phyloP scores from a whole-genome alignment of 2,797 vertebrate genomes.

The Poliocrania exsul region DNA sequence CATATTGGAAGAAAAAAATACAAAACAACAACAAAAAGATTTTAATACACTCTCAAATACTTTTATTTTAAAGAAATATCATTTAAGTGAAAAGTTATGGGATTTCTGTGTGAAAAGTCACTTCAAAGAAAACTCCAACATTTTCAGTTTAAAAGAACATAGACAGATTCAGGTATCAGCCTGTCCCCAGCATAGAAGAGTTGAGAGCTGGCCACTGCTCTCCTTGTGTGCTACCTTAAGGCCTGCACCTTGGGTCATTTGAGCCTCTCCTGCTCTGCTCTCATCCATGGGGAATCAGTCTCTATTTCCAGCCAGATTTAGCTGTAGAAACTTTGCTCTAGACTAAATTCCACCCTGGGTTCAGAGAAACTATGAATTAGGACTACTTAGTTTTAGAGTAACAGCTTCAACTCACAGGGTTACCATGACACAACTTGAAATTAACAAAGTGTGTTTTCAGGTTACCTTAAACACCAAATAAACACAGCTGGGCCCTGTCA shows the following conservation, averaged over 20 bases:
- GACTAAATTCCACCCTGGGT: not conserved
- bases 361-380: not conserved
- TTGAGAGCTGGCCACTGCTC: not conserved
- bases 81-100: not conserved
- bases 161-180: not conserved
- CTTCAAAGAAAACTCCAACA: not conserved
- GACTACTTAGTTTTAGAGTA: not conserved
- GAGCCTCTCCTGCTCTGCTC: not conserved
- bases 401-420: not conserved
- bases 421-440: not conserved
- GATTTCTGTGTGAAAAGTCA: not conserved
- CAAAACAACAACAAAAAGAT: not conserved
- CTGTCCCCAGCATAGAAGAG: not conserved
- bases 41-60: not conserved
- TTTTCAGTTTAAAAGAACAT: not conserved
- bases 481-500: not conserved
- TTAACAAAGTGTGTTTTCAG: not conserved
- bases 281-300: not conserved
- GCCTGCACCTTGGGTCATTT: not conserved
- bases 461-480: not conserved
- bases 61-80: not conserved
- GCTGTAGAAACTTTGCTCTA: not conserved
- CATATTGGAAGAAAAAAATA: not conserved
- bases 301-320: not conserved
- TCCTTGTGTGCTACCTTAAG: not conserved